Conservation (phyloP, 2,113 vertebrate species). For the Bubo blakistoni region DNA sequence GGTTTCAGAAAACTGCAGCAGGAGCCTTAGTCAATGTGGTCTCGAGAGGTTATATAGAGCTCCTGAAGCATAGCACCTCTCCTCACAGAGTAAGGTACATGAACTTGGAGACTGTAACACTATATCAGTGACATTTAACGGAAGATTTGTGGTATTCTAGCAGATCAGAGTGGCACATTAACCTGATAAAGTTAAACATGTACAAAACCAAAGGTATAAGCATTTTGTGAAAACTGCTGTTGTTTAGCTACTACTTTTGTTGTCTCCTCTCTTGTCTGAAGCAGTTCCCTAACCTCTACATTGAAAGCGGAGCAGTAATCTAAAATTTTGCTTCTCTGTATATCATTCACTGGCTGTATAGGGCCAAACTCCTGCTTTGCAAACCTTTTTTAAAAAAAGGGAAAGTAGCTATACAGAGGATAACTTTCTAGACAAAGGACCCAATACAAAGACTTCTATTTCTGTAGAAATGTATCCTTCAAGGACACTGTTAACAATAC, state of each 20-base stretch:
- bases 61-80: background rate
- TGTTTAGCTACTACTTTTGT: background rate
- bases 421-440: background rate
- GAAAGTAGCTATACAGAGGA: background rate
- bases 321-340: background rate
- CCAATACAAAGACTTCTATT: background rate
- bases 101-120: rapidly evolving
- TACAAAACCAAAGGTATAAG: background rate
- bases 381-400: background rate
- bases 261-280: background rate
- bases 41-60: rapidly evolving
- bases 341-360: background rate
- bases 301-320: background rate
- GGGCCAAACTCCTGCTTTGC: background rate
- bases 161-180: background rate
- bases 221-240: background rate
- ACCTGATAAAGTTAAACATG: background rate
- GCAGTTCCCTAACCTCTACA: background rate
- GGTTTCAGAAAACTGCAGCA: background rate
- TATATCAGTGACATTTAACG: background rate
- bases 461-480: background rate
- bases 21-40: background rate
- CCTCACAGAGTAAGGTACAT: background rate
- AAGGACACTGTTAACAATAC: background rate
- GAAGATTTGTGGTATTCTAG: background rate